Conservation (phyloP, 2,113 vertebrate genomes). For the Naja naja region DNA sequence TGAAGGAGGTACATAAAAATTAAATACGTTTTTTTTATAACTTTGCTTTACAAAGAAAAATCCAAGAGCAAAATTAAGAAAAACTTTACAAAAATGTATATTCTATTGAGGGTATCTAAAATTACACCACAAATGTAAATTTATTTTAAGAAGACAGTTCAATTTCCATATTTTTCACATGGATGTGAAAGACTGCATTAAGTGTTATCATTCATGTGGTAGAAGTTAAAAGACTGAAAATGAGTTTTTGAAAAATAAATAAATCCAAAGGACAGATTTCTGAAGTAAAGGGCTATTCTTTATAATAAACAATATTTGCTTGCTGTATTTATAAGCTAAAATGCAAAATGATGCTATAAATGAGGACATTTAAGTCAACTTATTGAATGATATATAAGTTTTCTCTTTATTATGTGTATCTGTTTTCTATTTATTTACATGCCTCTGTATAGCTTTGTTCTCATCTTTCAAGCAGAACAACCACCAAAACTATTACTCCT, state of each 20-base stretch:
- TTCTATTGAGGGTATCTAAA: background rate
- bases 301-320: background rate
- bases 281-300: too few species aligned
- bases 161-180: background rate
- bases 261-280: background rate
- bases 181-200: background rate
- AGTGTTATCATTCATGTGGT: background rate
- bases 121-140: background rate
- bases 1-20: too few species aligned
- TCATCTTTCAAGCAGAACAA: background rate
- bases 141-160: background rate
- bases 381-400: background rate
- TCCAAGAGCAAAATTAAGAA: too few species aligned
- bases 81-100: background rate
- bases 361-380: background rate
- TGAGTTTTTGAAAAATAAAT: background rate
- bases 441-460: conserved; percentile 11
- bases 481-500: background rate
- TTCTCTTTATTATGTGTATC: background rate
- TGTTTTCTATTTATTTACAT: background rate
- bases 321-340: background rate
- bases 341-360: background rate
- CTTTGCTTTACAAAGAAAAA: too few species aligned
- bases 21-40: too few species aligned
- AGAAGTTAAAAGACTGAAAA: background rate